Base-by-base conservation (phyloP, 2,888 invertebrate species). In the Leptinotarsa tumamoca region DNA sequence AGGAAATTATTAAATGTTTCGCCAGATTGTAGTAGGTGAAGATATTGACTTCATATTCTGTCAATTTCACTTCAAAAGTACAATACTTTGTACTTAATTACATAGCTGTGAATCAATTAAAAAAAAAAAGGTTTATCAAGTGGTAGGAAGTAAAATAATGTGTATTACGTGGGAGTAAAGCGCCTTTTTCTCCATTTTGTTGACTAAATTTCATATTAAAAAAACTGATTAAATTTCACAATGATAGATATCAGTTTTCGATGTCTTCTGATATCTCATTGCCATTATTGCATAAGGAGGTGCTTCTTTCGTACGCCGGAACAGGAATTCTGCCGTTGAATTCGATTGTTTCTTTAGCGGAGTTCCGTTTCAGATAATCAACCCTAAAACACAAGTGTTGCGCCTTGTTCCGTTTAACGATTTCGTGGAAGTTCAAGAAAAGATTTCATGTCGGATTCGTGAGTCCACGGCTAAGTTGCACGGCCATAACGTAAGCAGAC, bases 321-420 rank as follows among this genome's bases (percentile, higher is more conserved):
- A 58, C 58, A 58, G 58, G 58, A 58, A 23, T 58, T 58, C 58
- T 58, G 58, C 14, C 21, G 14, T 21, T 58, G 58, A 52, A 27
- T 58, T 23, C 58, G 23, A 58, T 58, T 58, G 58, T 58, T 43
- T 43, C 43, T 10, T 43, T 23, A 58, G 23, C 58, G 58, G 23
- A 58, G 58, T 58, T 58, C 58, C 58, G 58, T 58, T 58, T 58
- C 13, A 58, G 58, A 58, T 58, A 23, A 23, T 58, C 58, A 27
- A 58, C 58, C 27, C 58, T 58, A 58, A 58, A 52, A 58, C 15
- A 58, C 23, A 23, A 23, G 58, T 14, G 58, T 23, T n/a, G n/a
- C 7, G n/a, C 18, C 54, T 54, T n/a, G 18, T 54, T 54, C 18
- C 18, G 18, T 21, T 58, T 58, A 23, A 58, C 23, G 58, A 58